Conservation (phyloP, 64 coral and sea anemone genomes). For the Actinia equina region DNA sequence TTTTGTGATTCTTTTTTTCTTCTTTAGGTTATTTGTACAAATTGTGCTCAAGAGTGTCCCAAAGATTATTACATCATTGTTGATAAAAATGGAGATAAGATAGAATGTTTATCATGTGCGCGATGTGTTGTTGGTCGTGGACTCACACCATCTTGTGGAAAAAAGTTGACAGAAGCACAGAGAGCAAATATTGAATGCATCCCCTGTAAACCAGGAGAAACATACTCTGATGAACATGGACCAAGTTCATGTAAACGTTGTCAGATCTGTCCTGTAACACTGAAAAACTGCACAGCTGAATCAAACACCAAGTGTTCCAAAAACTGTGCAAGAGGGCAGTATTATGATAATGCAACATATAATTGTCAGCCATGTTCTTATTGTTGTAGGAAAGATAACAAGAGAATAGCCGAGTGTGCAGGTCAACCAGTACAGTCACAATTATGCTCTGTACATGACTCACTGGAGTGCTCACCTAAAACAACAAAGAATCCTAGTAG, state of each 20-base stretch:
- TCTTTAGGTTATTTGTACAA: neutral
- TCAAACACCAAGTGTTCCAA: neutral
- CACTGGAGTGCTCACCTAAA: neutral
- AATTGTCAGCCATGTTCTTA: conserved; percentile 12
- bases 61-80: neutral
- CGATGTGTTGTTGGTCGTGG: neutral
- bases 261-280: neutral
- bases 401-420: neutral
- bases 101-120: neutral
- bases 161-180: neutral
- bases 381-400: neutral
- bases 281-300: neutral
- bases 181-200: neutral
- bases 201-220: neutral
- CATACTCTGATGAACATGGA: neutral
- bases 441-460: neutral
- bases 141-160: neutral
- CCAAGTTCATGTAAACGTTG: neutral
- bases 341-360: conserved; percentile 7
- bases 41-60: neutral
- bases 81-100: neutral
- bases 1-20: neutral
- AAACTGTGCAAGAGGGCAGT: neutral
- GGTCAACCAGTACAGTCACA: neutral
- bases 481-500: neutral